Evolutionary conservation across 2,888 invertebrate genomes (phyloP).

Genomic region (Diaperis boleti): DNA sequence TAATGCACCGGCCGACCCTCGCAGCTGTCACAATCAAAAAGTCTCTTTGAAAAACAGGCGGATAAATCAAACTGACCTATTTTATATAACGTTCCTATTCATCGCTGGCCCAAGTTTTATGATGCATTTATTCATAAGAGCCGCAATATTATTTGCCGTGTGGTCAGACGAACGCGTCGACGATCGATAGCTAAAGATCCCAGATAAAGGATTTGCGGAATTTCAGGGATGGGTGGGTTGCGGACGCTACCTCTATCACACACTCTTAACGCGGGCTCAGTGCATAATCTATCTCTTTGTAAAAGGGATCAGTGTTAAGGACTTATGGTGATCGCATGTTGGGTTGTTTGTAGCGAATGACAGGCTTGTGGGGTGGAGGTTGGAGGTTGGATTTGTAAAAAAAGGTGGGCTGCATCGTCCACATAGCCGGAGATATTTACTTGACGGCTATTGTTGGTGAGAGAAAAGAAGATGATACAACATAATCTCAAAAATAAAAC

Average conservation of each 20-base stretch:
- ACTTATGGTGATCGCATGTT: no score
- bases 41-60: conserved; percentile 17
- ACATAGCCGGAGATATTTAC: no score
- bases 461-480: no score
- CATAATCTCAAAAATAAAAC: no score
- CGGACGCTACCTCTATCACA: background rate
- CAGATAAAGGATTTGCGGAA: conserved; percentile 7
- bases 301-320: background rate
- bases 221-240: background rate
- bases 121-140: conserved; percentile 34
- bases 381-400: no score
- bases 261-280: background rate
- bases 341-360: no score
- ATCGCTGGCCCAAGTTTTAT: conserved; percentile 16
- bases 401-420: no score
- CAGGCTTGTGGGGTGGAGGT: no score
- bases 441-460: no score
- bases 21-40: conserved; percentile 26
- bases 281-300: conserved; percentile 8
- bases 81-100: conserved; percentile 15
- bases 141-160: conserved; percentile 11
- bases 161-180: conserved; percentile 22
- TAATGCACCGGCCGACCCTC: conserved; percentile 10
- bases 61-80: conserved; percentile 23
- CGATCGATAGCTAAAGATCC: conserved; percentile 17